Evolutionary conservation across 2,113 vertebrate genomes (phyloP).

Genomic region (Dermatemys mawii): DNA sequence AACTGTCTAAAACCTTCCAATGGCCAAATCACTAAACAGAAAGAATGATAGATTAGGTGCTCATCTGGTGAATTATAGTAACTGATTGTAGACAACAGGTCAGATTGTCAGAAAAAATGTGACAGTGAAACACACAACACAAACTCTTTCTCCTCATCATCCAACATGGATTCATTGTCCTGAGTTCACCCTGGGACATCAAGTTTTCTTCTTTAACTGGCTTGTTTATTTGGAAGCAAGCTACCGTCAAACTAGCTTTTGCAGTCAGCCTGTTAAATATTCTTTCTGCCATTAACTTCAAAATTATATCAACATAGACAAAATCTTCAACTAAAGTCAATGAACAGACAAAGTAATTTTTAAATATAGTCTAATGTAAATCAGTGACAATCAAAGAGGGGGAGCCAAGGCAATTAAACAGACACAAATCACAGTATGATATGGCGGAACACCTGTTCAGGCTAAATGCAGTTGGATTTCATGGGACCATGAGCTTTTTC

Average conservation of each 20-base stretch:
- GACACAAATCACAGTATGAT: neutral
- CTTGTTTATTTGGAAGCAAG: neutral
- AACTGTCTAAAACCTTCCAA: neutral
- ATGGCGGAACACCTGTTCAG: neutral
- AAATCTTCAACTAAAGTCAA: neutral
- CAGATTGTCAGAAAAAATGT: neutral
- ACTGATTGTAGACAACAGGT: neutral
- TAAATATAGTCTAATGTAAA: neutral
- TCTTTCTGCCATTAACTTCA: neutral
- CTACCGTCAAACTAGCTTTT: neutral
- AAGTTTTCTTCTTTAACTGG: neutral
- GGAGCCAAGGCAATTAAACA: neutral
- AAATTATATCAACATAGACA: conserved; percentile 1
- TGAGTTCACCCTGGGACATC: neutral
- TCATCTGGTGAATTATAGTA: neutral
- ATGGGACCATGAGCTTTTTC: neutral
- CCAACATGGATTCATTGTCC: neutral
- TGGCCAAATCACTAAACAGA: neutral
- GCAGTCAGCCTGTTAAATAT: neutral
- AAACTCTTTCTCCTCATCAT: neutral
- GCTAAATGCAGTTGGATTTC: neutral
- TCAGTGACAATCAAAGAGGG: neutral
- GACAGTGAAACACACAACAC: neutral
- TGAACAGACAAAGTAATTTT: neutral
- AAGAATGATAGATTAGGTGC: neutral